Conservation (phyloP, 2,797 vertebrate species). For the Poeciliopsis gracilis region DNA sequence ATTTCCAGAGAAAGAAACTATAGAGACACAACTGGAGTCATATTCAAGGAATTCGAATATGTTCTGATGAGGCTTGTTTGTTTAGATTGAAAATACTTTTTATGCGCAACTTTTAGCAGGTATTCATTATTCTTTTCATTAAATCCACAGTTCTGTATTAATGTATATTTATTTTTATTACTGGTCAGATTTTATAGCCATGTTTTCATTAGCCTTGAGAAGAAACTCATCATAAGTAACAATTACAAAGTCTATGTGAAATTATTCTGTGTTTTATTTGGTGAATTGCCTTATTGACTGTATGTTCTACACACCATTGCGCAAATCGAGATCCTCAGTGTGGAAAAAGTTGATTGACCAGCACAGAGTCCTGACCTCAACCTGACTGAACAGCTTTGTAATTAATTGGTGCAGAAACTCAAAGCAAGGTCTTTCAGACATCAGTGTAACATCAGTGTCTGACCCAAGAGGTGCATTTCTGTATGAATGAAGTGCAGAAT, state of each 20-base stretch:
- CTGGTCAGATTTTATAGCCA: not conserved
- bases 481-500: not conserved
- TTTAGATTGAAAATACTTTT: not conserved
- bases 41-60: not conserved
- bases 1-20: not conserved
- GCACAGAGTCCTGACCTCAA: not conserved
- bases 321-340: not conserved
- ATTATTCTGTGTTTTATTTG: not conserved
- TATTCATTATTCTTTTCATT: not conserved
- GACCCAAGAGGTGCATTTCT: not conserved
- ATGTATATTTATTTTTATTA: not conserved
- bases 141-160: not conserved
- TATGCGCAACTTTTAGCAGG: not conserved
- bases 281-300: not conserved
- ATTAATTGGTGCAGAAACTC: not conserved
- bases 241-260: not conserved
- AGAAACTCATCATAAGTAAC: not conserved
- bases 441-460: not conserved
- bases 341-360: not conserved
- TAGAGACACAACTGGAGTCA: not conserved
- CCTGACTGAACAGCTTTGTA: not conserved
- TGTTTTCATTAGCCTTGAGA: not conserved
- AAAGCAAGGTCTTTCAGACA: not conserved
- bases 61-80: not conserved
- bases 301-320: not conserved